Evolutionary conservation across 2,888 invertebrate genomes (phyloP).

Genomic region (Glyphotaelius pellucidus): DNA sequence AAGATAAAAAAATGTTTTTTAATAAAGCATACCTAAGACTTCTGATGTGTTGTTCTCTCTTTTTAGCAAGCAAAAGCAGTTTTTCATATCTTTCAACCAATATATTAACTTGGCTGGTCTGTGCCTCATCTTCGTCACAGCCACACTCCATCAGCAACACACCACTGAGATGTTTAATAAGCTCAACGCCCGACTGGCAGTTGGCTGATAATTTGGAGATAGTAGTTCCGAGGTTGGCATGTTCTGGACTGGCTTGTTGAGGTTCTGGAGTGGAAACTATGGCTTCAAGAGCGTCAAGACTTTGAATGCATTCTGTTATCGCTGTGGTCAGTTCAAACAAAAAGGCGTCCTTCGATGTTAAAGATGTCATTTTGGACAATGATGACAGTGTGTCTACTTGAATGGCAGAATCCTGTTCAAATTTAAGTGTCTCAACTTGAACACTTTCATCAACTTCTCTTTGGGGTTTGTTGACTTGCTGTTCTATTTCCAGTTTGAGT

Average conservation of each 20-base stretch:
- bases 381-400: slow-evolving; percentile 89
- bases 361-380: slow-evolving; percentile 80
- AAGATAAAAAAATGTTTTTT: background rate
- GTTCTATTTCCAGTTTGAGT: slow-evolving; percentile 72
- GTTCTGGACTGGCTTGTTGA: slow-evolving; percentile 75
- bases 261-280: slow-evolving; percentile 80
- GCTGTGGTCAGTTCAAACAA: slow-evolving; percentile 86
- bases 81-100: slow-evolving; percentile 83
- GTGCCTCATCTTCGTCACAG: slow-evolving; percentile 82
- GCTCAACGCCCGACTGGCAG: slow-evolving; percentile 88
- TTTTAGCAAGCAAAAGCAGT: slow-evolving; percentile 83
- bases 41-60: slow-evolving; percentile 85
- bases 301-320: slow-evolving; percentile 82
- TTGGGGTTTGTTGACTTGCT: slow-evolving; percentile 69
- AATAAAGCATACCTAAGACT: slow-evolving; percentile 81
- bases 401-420: slow-evolving; percentile 86
- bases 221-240: slow-evolving; percentile 82
- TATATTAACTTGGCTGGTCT: slow-evolving; percentile 81
- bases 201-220: slow-evolving; percentile 87
- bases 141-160: slow-evolving; percentile 86
- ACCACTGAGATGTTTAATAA: slow-evolving; percentile 88
- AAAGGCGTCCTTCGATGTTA: slow-evolving; percentile 90
- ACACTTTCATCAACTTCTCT: slow-evolving; percentile 78
- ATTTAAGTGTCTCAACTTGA: slow-evolving; percentile 85
- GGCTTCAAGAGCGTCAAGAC: slow-evolving; percentile 82